phyloP scores from a whole-genome alignment of 2,888 invertebrate species.

The Agrenia bidenticulata region DNA sequence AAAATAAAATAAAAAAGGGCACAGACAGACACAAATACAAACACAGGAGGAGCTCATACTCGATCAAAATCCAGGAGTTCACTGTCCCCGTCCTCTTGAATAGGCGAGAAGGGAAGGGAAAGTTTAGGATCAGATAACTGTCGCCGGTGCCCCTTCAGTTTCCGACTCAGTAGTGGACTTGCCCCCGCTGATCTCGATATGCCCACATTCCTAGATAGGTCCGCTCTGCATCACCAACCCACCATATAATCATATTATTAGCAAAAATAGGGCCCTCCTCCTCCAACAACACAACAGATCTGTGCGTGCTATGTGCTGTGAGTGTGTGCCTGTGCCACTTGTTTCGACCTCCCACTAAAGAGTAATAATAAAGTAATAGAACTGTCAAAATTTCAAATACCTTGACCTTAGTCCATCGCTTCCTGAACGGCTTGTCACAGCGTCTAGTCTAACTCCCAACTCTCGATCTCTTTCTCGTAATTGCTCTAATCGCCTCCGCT shows the following conservation, averaged over 20 bases:
- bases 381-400: slow-evolving; percentile 45
- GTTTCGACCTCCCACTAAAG: slow-evolving; percentile 25
- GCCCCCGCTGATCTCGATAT: slow-evolving; percentile 53
- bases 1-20: slow-evolving; percentile 50
- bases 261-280: slow-evolving; percentile 48
- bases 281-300: slow-evolving; percentile 45
- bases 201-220: slow-evolving; percentile 51
- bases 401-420: slow-evolving; percentile 52
- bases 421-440: slow-evolving; percentile 52
- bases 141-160: slow-evolving; percentile 59
- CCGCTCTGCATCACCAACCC: slow-evolving; percentile 52
- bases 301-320: slow-evolving; percentile 53
- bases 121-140: slow-evolving; percentile 62
- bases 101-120: slow-evolving; percentile 60
- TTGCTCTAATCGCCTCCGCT: slow-evolving; percentile 54
- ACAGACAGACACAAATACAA: slow-evolving; percentile 54
- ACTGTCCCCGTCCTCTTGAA: slow-evolving; percentile 59
- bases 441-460: slow-evolving; percentile 53
- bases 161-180: slow-evolving; percentile 54
- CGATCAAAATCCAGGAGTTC: slow-evolving; percentile 53
- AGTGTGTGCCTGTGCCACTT: slow-evolving; percentile 54
- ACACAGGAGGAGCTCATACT: slow-evolving; percentile 54
- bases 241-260: slow-evolving; percentile 50
- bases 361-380: slow-evolving; percentile 23
- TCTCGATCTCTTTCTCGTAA: slow-evolving; percentile 55